Conservation (phyloP, 2,888 invertebrate genomes). For the Drosophila percnosoma region DNA sequence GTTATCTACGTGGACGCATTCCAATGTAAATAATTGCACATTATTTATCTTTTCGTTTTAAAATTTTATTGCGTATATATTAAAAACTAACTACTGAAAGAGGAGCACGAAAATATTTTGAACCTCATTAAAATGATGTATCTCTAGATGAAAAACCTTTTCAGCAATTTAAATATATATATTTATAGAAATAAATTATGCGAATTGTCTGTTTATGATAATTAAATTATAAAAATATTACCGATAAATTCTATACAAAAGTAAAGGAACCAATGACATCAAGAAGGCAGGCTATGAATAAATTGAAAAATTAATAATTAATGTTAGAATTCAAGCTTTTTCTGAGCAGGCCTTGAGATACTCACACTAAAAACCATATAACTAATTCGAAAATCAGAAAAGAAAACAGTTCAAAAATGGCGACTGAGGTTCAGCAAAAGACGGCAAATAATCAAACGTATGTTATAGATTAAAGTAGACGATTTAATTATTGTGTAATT, state of each 20-base stretch:
- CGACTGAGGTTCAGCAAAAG: neutral
- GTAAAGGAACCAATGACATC: no score
- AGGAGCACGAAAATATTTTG: neutral
- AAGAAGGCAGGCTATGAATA: neutral
- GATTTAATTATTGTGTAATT: neutral
- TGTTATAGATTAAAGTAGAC: neutral
- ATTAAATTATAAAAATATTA: neutral
- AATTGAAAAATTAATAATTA: no score
- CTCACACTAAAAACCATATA: neutral
- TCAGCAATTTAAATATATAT: no score
- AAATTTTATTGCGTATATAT: neutral
- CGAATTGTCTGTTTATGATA: no score
- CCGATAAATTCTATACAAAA: no score
- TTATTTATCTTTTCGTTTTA: neutral
- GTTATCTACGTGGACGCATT: constrained; percentile 93
- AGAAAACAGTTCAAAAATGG: neutral
- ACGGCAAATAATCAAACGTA: neutral
- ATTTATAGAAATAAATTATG: no score
- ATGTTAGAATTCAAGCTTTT: neutral
- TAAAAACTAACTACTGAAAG: neutral
- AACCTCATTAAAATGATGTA: neutral
- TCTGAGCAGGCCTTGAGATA: constrained; percentile 5
- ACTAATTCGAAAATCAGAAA: neutral
- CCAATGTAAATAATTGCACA: constrained; percentile 81
- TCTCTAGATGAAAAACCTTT: neutral